Conservation (phyloP, 1,140 invertebrate species). For the Conus ventricosus region DNA sequence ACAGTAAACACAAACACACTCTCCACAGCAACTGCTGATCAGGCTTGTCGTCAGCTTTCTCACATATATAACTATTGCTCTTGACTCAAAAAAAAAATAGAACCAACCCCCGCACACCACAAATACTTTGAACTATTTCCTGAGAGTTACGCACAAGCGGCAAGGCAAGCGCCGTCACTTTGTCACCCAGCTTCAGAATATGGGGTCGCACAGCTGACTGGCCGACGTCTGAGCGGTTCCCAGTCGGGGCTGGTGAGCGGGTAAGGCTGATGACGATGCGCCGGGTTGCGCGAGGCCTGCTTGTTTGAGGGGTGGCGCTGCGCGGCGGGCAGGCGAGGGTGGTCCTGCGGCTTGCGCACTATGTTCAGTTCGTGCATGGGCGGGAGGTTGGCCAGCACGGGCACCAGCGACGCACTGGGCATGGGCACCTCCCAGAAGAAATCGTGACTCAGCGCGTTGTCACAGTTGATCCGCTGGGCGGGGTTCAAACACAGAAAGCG, state of each 20-base stretch:
- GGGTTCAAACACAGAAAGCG: slow-evolving; percentile 95
- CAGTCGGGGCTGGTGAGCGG: neutral
- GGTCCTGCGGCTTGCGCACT: neutral
- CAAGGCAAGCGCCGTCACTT: no score
- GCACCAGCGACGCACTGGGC: slow-evolving; percentile 76
- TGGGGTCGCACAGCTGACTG: neutral
- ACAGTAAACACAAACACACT: no score
- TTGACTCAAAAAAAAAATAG: no score
- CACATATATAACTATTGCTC: no score
- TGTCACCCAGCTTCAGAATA: neutral
- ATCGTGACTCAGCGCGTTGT: slow-evolving; percentile 96
- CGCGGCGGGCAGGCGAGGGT: neutral
- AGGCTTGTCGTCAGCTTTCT: no score
- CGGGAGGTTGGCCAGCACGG: neutral
- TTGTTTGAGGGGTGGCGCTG: neutral
- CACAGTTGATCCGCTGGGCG: slow-evolving; percentile 90
- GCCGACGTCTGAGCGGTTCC: neutral
- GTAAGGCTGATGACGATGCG: neutral
- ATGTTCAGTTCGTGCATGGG: neutral
- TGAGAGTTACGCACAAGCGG: no score
- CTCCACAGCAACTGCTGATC: no score
- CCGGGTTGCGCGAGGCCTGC: neutral
- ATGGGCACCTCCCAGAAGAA: slow-evolving; percentile 99
- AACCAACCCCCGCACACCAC: no score
- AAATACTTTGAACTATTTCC: no score